Percentiles rank a stretch among this genome's conserved stretches.
Evolutionary conservation across 2,888 invertebrate species (phyloP).

Genomic region (Netelia melanura): DNA sequence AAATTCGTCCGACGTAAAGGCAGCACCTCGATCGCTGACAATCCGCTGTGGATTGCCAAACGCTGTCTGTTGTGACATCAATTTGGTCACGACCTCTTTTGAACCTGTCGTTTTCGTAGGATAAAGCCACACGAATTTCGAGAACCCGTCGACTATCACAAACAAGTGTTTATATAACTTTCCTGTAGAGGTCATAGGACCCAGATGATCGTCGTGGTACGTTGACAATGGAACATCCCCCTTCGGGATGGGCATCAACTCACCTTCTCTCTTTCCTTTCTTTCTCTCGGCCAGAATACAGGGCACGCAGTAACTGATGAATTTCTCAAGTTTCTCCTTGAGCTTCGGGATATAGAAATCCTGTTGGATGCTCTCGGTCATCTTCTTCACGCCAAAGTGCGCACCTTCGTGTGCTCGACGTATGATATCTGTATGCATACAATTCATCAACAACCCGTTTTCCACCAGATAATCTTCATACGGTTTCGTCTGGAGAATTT

Average conservation of each 20-base stretch:
- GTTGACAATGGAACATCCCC: conserved; percentile 73
- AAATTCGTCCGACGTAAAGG: conserved; percentile 65
- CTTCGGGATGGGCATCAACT: conserved; percentile 53
- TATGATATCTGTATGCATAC: conserved; percentile 36
- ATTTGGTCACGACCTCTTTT: conserved; percentile 62
- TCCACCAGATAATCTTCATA: conserved; percentile 6
- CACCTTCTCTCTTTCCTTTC: conserved; percentile 75
- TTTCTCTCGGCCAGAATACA: conserved; percentile 75
- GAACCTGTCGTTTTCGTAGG: conserved; percentile 59
- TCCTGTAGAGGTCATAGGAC: conserved; percentile 75
- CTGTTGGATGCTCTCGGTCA: conserved; percentile 38
- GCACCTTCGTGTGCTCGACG: conserved; percentile 59
- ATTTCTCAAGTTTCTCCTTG: conserved; percentile 52
- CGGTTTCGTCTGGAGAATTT: neutral
- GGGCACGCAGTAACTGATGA: conserved; percentile 67
- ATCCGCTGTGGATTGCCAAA: conserved; percentile 63
- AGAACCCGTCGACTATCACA: conserved; percentile 76
- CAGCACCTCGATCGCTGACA: conserved; percentile 70
- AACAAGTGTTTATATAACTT: conserved; percentile 77
- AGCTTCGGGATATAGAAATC: conserved; percentile 61
- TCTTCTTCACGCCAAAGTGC: conserved; percentile 57
- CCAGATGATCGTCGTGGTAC: conserved; percentile 78
- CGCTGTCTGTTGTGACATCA: conserved; percentile 39
- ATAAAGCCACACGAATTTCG: conserved; percentile 76
- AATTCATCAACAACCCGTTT: conserved; percentile 47